Evolutionary conservation across 2,888 invertebrate species (phyloP).

Genomic region (Protonemura montana): DNA sequence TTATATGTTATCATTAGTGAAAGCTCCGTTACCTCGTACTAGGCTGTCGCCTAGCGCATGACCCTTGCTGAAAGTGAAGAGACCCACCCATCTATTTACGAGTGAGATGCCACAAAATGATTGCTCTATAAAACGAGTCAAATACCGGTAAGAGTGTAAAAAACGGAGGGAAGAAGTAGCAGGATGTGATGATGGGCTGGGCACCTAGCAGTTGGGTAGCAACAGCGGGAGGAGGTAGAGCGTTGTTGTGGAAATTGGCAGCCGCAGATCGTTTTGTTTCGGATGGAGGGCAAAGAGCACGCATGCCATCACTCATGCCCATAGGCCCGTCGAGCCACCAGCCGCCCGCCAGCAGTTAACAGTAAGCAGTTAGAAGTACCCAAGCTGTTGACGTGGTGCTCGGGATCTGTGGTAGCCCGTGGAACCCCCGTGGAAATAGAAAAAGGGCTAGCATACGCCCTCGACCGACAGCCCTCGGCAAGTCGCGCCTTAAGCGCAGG

Average conservation of each 20-base stretch:
- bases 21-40: no score
- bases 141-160: background rate
- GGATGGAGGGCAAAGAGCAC: background rate
- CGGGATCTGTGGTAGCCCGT: no score
- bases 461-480: no score
- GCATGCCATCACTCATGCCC: background rate
- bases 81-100: background rate
- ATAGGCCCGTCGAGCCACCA: background rate
- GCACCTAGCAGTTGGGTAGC: background rate
- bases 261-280: background rate
- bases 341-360: background rate
- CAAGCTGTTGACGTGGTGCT: no score
- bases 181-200: no score
- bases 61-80: background rate
- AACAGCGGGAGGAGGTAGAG: background rate
- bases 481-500: no score
- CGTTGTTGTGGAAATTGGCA: background rate
- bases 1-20: background rate
- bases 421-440: no score
- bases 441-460: no score
- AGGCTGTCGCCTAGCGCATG: no score
- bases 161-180: background rate
- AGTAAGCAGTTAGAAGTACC: background rate
- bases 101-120: background rate
- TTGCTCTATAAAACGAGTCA: background rate